Conservation (phyloP, 2,888 invertebrate genomes). For the Chrysotoxum bicinctum region DNA sequence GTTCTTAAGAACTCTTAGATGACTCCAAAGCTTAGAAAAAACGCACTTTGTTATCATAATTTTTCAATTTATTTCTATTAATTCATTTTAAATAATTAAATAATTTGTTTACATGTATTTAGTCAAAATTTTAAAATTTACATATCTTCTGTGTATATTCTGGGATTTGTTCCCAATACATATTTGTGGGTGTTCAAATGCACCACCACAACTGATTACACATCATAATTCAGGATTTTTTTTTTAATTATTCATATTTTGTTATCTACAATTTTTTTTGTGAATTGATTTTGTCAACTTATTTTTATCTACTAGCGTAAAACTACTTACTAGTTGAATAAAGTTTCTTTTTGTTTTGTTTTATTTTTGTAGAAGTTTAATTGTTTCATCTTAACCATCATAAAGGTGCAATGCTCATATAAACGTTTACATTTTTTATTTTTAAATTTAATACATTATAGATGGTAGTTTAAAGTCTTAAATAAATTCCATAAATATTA, state of each 20-base stretch:
- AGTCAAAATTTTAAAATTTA: slow-evolving; percentile 61
- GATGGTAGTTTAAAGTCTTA: slow-evolving; percentile 63
- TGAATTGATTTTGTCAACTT: slow-evolving; percentile 21
- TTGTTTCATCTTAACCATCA: slow-evolving; percentile 36
- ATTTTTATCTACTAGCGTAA: slow-evolving; percentile 55
- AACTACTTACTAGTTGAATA: slow-evolving; percentile 56
- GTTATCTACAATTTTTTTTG: slow-evolving; percentile 32
- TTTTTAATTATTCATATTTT: slow-evolving; percentile 32
- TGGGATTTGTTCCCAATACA: slow-evolving; percentile 42
- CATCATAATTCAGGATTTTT: slow-evolving; percentile 53
- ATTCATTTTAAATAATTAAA: slow-evolving; percentile 65
- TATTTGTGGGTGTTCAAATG: slow-evolving; percentile 30
- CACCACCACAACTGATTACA: slow-evolving; percentile 44
- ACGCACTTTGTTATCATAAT: slow-evolving; percentile 7
- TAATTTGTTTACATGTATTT: slow-evolving; percentile 56
- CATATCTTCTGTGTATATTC: slow-evolving; percentile 57
- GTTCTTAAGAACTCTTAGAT: no score
- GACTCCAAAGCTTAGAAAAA: no score
- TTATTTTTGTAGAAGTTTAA: slow-evolving; percentile 25
- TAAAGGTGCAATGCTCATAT: slow-evolving; percentile 60
- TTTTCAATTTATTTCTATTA: slow-evolving; percentile 68
- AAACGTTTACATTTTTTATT: slow-evolving; percentile 52
- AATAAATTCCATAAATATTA: slow-evolving; percentile 68
- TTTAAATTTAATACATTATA: slow-evolving; percentile 36
- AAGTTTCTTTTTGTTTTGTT: neutral